Evolutionary conservation across 2,888 invertebrate genomes (phyloP), one percentile per base, ranked within the genome.

Genomic region (Troides helena): DNA sequence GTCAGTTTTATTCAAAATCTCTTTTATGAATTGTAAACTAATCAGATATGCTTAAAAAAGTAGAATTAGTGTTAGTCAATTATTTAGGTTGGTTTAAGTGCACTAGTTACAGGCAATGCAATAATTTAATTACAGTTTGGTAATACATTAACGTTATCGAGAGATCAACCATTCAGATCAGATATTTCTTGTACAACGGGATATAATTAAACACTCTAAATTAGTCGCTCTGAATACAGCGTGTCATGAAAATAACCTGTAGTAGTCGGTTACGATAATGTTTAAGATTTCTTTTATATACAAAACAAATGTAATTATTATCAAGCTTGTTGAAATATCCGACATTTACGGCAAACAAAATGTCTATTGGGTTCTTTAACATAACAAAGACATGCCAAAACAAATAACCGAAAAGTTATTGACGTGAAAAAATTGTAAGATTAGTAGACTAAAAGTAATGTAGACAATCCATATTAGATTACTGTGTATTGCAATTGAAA

Each of bases 131-230:
- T 23, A 25, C 25, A 43, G 43, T 58, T 58, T 65, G 58, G 58
- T 58, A 65, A 65, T 59, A 65, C 43, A 43, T 65, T 58, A 58
- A 43, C 25, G 57, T 64, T 56, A 65, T 65, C 46, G 39, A 43
- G 46, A 65, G 65, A 65, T 65, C 58, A 65, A 8, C 25, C 6
- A 8, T 57, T 46, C 58, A 65, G 58, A 65, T 12, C 39, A 25
- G 17, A 17, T 25, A 39, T 17, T 43, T 65, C 57, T 46, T 43
- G 17, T 23, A 58, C 43, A 25, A 59, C 43, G 43, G 43, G 17
- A 65, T 4, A 65, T 8, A 57, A 43, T 53, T 53, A 46, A 65
- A 23, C n/a, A 18, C 25, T 59, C 23, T 58, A 65, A 65, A 65
- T 65, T 65, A 58, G 56, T 58, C 57, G n/a, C 18, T 65, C 43